phyloP scores from a whole-genome alignment of 2,888 invertebrate species.

The Patella caerulea region DNA sequence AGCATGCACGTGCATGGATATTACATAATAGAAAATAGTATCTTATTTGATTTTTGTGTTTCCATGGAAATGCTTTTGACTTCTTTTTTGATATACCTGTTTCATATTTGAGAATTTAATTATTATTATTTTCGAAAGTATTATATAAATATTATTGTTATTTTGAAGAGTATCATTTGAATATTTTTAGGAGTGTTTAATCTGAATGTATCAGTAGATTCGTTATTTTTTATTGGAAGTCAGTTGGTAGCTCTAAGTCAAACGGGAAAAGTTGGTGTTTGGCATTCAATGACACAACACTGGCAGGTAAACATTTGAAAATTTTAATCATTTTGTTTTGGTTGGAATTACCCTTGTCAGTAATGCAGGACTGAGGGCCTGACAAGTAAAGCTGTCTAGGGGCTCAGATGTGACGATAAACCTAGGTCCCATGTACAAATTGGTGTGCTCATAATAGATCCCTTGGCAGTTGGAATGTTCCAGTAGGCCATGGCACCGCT shows the following conservation, averaged over 20 bases:
- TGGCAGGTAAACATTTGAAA: slow-evolving; percentile 80
- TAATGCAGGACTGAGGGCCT: too few relatives aligned
- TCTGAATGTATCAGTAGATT: slow-evolving; percentile 89
- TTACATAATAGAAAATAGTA: too few relatives aligned
- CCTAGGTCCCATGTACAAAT: too few relatives aligned
- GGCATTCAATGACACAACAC: slow-evolving; percentile 99
- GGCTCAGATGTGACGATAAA: too few relatives aligned
- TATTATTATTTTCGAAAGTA: not conserved
- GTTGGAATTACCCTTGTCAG: not conserved
- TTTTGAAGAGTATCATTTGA: not conserved
- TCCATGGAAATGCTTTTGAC: too few relatives aligned
- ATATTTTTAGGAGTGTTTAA: slow-evolving; percentile 84
- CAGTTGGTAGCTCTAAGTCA: slow-evolving; percentile 96
- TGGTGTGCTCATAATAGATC: too few relatives aligned
- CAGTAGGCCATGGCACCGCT: too few relatives aligned
- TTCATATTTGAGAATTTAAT: not conserved
- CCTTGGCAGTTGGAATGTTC: too few relatives aligned
- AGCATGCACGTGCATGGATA: too few relatives aligned
- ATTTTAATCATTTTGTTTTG: not conserved
- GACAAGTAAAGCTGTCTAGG: too few relatives aligned
- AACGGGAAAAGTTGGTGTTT: slow-evolving; percentile 96
- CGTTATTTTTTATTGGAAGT: slow-evolving; percentile 96
- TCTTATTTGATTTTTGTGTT: too few relatives aligned
- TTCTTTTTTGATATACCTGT: too few relatives aligned
- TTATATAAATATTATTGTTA: not conserved